Evolutionary conservation across 1,140 invertebrate genomes (phyloP).

Genomic region (Stenopsyche tienmushanensis): DNA sequence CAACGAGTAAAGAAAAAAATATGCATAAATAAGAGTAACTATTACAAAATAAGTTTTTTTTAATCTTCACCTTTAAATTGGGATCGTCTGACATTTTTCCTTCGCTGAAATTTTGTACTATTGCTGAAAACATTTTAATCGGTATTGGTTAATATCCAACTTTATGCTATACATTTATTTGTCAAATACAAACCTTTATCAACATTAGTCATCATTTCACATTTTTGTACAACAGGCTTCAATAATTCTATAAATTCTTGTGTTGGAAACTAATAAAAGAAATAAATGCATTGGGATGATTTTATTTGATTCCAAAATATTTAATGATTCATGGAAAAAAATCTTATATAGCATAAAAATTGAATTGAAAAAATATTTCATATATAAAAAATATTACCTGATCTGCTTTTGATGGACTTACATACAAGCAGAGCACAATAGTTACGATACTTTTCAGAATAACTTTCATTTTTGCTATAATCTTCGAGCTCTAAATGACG

Average conservation of each 20-base stretch:
- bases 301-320: not conserved
- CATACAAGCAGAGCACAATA: not conserved
- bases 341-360: not conserved
- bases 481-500: no score
- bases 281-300: not conserved
- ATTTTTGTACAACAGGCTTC: constrained; percentile 41
- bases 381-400: not conserved
- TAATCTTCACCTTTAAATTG: constrained; percentile 39
- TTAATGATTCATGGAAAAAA: not conserved
- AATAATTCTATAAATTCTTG: constrained; percentile 42
- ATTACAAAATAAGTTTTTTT: not conserved
- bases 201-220: constrained; percentile 41
- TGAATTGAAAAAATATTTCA: not conserved
- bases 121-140: constrained; percentile 35
- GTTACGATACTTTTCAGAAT: not conserved
- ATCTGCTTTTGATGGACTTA: no score
- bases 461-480: not conserved
- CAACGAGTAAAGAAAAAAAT: not conserved
- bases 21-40: not conserved
- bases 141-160: not conserved
- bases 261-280: constrained; percentile 38
- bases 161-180: no score
- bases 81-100: constrained; percentile 41
- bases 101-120: constrained; percentile 41
- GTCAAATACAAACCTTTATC: constrained; percentile 41